Base-by-base conservation (phyloP, 30 jellyfish, hydroid and myxozoan species). In the Aurelia aurita region DNA sequence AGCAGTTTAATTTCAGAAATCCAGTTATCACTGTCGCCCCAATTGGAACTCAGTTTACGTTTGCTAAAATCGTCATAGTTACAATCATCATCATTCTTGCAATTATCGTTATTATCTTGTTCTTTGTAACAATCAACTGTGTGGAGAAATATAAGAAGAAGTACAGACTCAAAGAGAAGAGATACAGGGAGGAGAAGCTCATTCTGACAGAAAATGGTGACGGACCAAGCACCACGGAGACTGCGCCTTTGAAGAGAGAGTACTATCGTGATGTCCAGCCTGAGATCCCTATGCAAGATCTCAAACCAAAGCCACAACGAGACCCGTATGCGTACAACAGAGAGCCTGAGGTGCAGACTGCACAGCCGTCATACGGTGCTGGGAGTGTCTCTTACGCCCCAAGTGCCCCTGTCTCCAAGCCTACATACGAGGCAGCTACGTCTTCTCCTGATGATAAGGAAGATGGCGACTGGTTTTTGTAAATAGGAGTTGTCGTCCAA, bases 1-100 rank as follows among this genome's bases (percentile, higher is more conserved):
- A 43, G 64, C 82, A 70, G 82, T 70, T 70, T 70, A 70, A 32
- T 44, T 25, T 70, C 64, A 55, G 67, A 16, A 55, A 55, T n/a
- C 21, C 34, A 2, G 57, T 70, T 10, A 26, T 49, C 29, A 58
- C 67, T 15, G 69, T 31, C 21, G 89, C 85, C 32, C 49, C 73
- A 7, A 10, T 63, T n/a, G 90, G 72, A 10, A 19, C 29, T 58
- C 85, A n/a, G 35, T 54, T 55, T 55, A 55, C 64, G 7, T 34
- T 18, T 79, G 67, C 23, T 26, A 64, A 26, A n/a, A 29, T 61
- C 13, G 84, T 46, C 19, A 13, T 61, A 5, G 70, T 63, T 2
- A 69, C 19, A 58, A 76, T 58, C 43, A 25, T 62, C 43, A 51
- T 79, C 29, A 21, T 79, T 62, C 59, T 79, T 58, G 84, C 63